Conservation (phyloP, 1,140 invertebrate genomes). For the Halesus radiatus region DNA sequence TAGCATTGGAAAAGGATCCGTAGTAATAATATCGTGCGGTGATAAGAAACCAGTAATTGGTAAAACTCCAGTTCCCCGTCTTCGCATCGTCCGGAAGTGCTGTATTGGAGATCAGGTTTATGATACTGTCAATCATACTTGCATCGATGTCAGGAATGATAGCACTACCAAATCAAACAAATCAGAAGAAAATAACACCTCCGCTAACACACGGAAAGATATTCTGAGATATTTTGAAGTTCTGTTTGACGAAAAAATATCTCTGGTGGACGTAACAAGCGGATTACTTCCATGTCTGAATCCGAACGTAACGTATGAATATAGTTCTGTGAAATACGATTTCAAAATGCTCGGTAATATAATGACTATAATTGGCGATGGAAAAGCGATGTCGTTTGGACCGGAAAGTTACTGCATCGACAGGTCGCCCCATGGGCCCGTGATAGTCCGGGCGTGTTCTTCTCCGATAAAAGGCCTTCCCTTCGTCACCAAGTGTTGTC, state of each 20-base stretch:
- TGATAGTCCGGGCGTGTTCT: conserved; percentile 64
- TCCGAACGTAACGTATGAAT: conserved; percentile 38
- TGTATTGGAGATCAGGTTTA: conserved; percentile 45
- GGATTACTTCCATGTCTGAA: conserved; percentile 7
- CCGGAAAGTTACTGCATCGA: conserved; percentile 66
- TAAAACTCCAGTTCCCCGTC: neutral
- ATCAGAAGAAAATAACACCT: too few relatives aligned
- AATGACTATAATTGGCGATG: neutral
- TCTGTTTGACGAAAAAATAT: conserved; percentile 24
- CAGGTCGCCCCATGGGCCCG: conserved; percentile 44
- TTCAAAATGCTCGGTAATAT: conserved; percentile 37
- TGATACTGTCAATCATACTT: conserved; percentile 41
- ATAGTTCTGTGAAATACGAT: conserved; percentile 5
- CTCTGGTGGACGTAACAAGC: conserved; percentile 35
- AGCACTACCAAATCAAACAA: too few relatives aligned
- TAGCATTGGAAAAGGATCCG: neutral
- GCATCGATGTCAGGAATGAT: conserved; percentile 11
- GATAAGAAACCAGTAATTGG: neutral
- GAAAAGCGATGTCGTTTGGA: conserved; percentile 39
- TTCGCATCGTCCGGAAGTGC: conserved; percentile 42
- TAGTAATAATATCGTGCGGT: conserved; percentile 38
- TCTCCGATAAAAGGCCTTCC: conserved; percentile 59
- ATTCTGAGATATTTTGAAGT: neutral
- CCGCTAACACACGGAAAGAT: too few relatives aligned
- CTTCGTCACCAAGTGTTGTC: conserved; percentile 67